Evolutionary conservation across 2,113 vertebrate species (phyloP).

Genomic region (Hystrix cristata): DNA sequence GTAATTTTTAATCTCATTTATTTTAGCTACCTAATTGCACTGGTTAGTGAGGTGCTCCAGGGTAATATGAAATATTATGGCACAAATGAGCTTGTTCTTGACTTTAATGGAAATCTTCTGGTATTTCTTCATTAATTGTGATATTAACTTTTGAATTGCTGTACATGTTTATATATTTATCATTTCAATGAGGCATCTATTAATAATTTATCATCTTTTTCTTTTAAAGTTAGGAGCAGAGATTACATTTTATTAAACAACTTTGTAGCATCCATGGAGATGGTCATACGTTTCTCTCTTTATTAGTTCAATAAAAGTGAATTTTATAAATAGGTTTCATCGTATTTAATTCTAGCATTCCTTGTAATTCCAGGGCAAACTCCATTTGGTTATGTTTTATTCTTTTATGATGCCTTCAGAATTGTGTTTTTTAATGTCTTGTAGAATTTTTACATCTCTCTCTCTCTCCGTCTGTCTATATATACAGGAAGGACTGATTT

Average conservation of each 20-base stretch:
- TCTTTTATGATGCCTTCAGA: constrained; percentile 12
- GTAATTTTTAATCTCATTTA: not conserved
- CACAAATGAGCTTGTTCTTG: constrained; percentile 32
- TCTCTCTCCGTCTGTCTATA: not conserved
- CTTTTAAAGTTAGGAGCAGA: constrained; percentile 23
- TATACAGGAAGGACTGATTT: not conserved
- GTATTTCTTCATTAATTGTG: constrained; percentile 41
- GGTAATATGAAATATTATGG: not conserved
- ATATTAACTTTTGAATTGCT: not conserved
- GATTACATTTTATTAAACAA: constrained; percentile 23
- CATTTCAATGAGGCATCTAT: constrained; percentile 20
- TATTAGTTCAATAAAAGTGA: constrained; percentile 22
- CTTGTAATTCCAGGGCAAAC: not conserved
- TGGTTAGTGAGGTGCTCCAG: not conserved
- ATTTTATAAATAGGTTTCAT: constrained; percentile 48
- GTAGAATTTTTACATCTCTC: not conserved
- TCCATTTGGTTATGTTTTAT: not conserved
- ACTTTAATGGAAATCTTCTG: constrained; percentile 25
- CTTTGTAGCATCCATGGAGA: not conserved
- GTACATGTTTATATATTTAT: not conserved
- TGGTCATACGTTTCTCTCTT: not conserved
- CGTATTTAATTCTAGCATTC: not conserved
- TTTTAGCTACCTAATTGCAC: constrained; percentile 18
- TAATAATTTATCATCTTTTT: constrained; percentile 37
- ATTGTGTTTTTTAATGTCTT: constrained; percentile 14